Evolutionary conservation across 1,140 invertebrate genomes (phyloP).

Genomic region (Cardiocondyla obscurior): DNA sequence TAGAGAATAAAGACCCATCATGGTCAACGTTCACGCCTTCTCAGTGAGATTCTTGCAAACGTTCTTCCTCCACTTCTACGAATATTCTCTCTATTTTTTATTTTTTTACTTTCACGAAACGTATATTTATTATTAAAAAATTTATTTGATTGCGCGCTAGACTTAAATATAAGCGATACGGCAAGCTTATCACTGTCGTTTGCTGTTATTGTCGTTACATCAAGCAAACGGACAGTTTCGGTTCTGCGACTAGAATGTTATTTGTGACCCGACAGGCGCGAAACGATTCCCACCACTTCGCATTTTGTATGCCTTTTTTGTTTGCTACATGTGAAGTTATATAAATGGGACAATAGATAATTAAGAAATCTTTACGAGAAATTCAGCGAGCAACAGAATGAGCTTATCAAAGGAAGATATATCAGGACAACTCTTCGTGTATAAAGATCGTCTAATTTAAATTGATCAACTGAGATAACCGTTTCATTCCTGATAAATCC

Average conservation of each 20-base stretch:
- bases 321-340: background rate
- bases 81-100: background rate
- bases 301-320: too few relatives aligned
- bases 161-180: too few relatives aligned
- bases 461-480: background rate
- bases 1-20: constrained; percentile 61
- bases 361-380: background rate
- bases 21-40: constrained; percentile 1
- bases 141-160: background rate
- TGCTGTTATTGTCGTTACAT: too few relatives aligned
- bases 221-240: too few relatives aligned
- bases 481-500: background rate
- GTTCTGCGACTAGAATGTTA: too few relatives aligned
- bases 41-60: background rate
- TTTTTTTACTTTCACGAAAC: background rate
- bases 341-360: background rate
- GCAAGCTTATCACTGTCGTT: too few relatives aligned
- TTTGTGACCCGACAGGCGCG: too few relatives aligned
- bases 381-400: background rate
- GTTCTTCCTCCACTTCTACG: background rate
- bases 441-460: background rate
- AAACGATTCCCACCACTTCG: too few relatives aligned
- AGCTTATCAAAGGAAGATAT: background rate
- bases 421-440: background rate
- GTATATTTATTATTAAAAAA: background rate